Conservation (phyloP, 2,113 vertebrate genomes). For the Heterocephalus glaber region DNA sequence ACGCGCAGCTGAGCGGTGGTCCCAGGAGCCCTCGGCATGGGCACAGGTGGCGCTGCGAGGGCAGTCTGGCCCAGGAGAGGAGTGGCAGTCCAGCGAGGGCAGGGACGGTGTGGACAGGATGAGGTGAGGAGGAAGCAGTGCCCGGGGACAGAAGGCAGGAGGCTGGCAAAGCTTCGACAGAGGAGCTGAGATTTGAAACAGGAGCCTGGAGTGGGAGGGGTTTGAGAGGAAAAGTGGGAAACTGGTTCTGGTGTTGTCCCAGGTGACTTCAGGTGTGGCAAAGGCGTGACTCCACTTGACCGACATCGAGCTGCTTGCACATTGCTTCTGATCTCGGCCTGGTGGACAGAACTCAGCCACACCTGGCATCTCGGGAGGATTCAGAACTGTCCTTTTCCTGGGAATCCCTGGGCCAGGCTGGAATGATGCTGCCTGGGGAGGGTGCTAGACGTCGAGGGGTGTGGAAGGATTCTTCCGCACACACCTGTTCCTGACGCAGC, state of each 20-base stretch:
- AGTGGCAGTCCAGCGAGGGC: accelerated
- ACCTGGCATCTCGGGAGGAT: not conserved
- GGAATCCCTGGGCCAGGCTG: not conserved
- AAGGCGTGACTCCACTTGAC: not conserved
- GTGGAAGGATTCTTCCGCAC: not conserved
- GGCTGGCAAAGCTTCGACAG: not conserved
- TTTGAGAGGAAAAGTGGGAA: not conserved
- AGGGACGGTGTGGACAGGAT: not conserved
- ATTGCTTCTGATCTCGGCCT: not conserved
- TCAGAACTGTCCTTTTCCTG: not conserved
- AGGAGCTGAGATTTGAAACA: not conserved
- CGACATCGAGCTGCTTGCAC: not conserved
- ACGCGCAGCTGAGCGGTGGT: not conserved
- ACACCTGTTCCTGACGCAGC: not conserved
- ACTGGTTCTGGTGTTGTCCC: not conserved
- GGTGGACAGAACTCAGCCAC: not conserved
- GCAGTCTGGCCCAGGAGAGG: not conserved
- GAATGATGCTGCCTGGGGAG: not conserved
- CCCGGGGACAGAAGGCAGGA: no score
- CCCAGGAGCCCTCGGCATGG: not conserved
- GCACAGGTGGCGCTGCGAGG: accelerated
- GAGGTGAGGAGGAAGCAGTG: not conserved
- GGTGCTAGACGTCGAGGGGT: not conserved
- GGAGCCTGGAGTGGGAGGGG: not conserved
- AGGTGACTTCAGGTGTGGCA: not conserved